Base-by-base conservation (phyloP, 2,797 vertebrate genomes). In the Craterocephalus amniculus region DNA sequence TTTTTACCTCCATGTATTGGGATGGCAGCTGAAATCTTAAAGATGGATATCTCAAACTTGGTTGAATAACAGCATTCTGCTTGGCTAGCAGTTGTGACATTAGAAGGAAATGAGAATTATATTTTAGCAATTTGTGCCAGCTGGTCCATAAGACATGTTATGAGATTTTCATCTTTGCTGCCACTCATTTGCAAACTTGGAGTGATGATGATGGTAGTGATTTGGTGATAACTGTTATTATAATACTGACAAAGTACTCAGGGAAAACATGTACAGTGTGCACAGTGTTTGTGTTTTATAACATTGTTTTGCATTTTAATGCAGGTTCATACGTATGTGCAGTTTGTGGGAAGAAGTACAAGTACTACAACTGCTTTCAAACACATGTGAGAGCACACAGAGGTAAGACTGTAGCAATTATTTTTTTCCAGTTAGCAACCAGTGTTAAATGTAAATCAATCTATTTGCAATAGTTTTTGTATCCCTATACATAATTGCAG, bases 351-450 rank as follows among this genome's bases (percentile, higher is more conserved):
- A 99, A 99, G 93, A 99, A 99, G 83, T 99, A 99, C 94, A 99
- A 99, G 85, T 99, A 99, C 80, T 99, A 99, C 89, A 99, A 99
- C 95, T 99, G 98, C 87, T 99, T 98, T 94, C 98, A 99, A 95
- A 99, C 98, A 3, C 98, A 99, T 0, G 97, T 99, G 69, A 95
- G 97, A 70, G 98, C 98, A 4, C 97, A 99, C 92, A 93, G 96
- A 96, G 98, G 98, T 99, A 96, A 89, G 82, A 57, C 18, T 32
- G 3, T 8, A 22, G 40, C 9, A 5, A n/a, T 40, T 35, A 5
- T 51, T 14, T 4, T 26, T 54, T 54, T 70, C 35, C 35, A 32
- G 58, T 61, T 55, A 43, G 29, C 18, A 52, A n/a, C n/a, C n/a
- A 22, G n/a, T 48, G 9, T 14, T 13, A 54, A 52, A 60, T 68